Conservation (phyloP, 2,797 vertebrate species). For the Oryzias dopingdopingensis region DNA sequence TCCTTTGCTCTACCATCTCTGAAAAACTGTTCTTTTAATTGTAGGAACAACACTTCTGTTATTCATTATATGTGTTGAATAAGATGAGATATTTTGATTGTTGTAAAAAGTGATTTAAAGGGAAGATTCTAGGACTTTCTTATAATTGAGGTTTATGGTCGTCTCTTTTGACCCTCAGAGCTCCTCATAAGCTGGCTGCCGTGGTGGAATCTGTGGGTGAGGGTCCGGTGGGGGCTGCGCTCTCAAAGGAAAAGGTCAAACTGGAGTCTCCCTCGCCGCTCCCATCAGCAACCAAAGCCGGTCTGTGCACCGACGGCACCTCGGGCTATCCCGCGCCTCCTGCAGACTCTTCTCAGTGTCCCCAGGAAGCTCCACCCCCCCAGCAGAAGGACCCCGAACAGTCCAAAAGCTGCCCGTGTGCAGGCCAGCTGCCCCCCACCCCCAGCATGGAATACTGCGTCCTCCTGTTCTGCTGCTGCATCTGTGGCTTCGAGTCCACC, state of each 20-base stretch:
- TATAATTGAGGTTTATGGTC: not conserved
- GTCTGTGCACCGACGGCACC: conserved; percentile 12
- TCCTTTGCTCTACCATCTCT: no score
- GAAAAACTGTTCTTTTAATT: no score
- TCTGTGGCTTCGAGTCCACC: conserved; percentile 97
- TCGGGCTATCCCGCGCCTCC: not conserved
- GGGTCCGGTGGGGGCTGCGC: conserved; percentile 5
- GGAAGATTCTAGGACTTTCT: not conserved
- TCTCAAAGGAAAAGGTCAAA: conserved; percentile 34
- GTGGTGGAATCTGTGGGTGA: conserved; percentile 54
- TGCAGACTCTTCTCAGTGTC: conserved; percentile 36
- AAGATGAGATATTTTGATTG: no score
- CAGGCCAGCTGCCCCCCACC: conserved; percentile 21
- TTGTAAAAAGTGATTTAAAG: no score
- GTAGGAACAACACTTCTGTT: no score
- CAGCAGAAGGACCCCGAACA: conserved; percentile 57
- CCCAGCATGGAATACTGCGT: conserved; percentile 87
- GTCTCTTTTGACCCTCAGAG: conserved; percentile 19
- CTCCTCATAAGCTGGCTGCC: conserved; percentile 54
- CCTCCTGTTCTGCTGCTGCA: conserved; percentile 96
- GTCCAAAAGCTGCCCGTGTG: conserved; percentile 60
- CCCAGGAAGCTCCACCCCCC: conserved; percentile 11
- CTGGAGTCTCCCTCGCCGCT: conserved; percentile 13
- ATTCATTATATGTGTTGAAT: no score
- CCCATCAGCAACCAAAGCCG: not conserved